Base-by-base conservation (phyloP, 2,113 vertebrate genomes). In the Chrysochloris asiatica region DNA sequence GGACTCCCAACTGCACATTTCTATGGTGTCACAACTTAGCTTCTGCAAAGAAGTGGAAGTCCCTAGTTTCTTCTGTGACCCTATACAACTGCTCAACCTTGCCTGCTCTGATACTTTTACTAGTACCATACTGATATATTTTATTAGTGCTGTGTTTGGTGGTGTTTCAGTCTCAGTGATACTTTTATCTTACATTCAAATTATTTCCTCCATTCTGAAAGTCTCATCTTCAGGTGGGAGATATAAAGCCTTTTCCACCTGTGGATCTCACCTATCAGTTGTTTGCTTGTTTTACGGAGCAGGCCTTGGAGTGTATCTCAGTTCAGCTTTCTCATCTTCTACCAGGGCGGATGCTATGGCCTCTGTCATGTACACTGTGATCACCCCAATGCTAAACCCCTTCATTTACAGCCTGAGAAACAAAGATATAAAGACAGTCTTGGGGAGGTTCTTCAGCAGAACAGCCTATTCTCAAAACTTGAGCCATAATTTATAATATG, bases 51-150 rank as follows among this genome's bases (percentile, higher is more conserved):
- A 92, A 21, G 75, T 45, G 8, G 52, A 94, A 73, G 72, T 91
- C 11, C n/a, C 80, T 24, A 67, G 69, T 65, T 91, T 94, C 75
- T 91, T 94, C 81, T 93, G 88, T 38, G 88, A 92, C 41, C 75
- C 61, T 65, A n/a, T 77, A 59, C 93, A 89, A 38, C 54, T 91
- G 2, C 24, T 94, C 33, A 76, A 61, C 4, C 61, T 93, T 33
- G 75, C 90, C 38, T 67, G 63, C n/a, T 67, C n/a, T 19, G 14
- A 36, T 33, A 67, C 63, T 4, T 67, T 26, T 14, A 36, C 24
- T 80, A 48, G 17, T 28, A 59, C 21, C 6, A 0, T 59, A 59
- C 36, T 36, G 2, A 56, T 45, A 6, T 47, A 59, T 22, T 59
- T 33, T n/a, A 67, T 19, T 36, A 71, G 12, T 36, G 69, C 52